A percentile compares a stretch with the other conserved stretches of the same genome.
These are phyloP conservation scores for Enteromius radiatus DNA, from an alignment of 2,797 vertebrate genomes.

Conservation along the genomic window DNA sequence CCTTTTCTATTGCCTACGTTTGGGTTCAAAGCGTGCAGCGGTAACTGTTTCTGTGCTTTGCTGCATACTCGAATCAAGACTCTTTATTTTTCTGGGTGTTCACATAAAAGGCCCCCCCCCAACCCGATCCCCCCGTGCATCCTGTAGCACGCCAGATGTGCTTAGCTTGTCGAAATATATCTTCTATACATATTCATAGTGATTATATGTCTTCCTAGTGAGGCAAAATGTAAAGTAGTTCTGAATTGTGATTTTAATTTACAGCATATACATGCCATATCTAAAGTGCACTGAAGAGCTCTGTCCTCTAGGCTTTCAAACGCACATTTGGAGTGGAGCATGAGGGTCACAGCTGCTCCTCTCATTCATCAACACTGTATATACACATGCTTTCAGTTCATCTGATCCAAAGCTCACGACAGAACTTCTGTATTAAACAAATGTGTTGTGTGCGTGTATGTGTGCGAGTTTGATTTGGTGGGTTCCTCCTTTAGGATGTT, in stretches of 20 bases:
- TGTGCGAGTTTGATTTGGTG: constrained; percentile 48
- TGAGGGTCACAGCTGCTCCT: not conserved
- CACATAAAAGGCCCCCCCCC: constrained; percentile 7
- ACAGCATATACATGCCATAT: constrained; percentile 60
- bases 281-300: constrained; percentile 72
- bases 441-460: constrained; percentile 52
- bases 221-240: constrained; percentile 45
- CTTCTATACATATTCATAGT: constrained; percentile 66
- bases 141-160: constrained; percentile 47
- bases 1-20: constrained; percentile 38
- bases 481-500: constrained; percentile 44
- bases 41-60: constrained; percentile 32
- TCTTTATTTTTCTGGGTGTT: constrained; percentile 22
- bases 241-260: constrained; percentile 49
- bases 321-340: constrained; percentile 20
- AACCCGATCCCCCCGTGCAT: constrained; percentile 1
- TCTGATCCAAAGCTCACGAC: constrained; percentile 68
- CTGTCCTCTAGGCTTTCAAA: constrained; percentile 48
- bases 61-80: not conserved
- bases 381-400: constrained; percentile 54
- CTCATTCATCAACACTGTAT: constrained; percentile 30
- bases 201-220: constrained; percentile 62
- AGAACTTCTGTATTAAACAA: constrained; percentile 63
- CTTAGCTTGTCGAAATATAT: constrained; percentile 66
- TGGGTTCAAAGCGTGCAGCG: constrained; percentile 7